Conservation (phyloP, 2,797 vertebrate genomes). For the Rhinophrynus dorsalis region DNA sequence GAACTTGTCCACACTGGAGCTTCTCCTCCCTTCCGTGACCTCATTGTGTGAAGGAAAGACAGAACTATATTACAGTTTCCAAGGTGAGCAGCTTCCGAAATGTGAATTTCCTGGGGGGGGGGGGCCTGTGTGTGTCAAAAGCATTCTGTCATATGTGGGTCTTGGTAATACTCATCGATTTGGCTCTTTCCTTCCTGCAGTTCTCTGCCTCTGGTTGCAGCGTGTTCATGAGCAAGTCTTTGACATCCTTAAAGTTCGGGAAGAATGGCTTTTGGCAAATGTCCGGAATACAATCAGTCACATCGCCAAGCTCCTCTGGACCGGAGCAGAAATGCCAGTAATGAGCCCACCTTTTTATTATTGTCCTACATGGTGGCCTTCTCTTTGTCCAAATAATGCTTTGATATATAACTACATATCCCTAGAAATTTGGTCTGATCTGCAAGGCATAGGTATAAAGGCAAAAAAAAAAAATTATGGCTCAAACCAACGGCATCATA, state of each 20-base stretch:
- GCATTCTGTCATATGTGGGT: too few relatives aligned
- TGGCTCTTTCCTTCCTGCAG: conserved; percentile 56
- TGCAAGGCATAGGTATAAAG: too few relatives aligned
- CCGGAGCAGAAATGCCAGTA: conserved; percentile 82
- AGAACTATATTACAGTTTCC: conserved; percentile 79
- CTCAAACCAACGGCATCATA: too few relatives aligned
- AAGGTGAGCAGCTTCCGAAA: conserved; percentile 68
- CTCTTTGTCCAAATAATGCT: too few relatives aligned
- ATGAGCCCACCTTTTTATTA: too few relatives aligned
- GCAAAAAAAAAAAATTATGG: too few relatives aligned
- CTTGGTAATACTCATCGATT: not conserved
- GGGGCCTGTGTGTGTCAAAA: not conserved
- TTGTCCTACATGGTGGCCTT: too few relatives aligned
- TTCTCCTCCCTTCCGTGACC: conserved; percentile 73
- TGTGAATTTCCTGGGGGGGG: not conserved
- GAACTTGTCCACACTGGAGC: conserved; percentile 74
- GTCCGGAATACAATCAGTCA: conserved; percentile 57
- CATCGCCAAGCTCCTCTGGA: conserved; percentile 78
- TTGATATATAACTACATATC: too few relatives aligned
- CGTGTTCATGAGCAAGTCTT: conserved; percentile 69
- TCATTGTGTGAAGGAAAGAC: conserved; percentile 72
- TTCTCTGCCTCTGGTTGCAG: conserved; percentile 80
- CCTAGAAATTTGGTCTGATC: too few relatives aligned
- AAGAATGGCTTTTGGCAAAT: conserved; percentile 61
- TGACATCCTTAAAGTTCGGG: conserved; percentile 66